These are phyloP conservation scores for Nothura maculosa DNA, from an alignment of 2,797 vertebrate species.

Conservation along the genomic window DNA sequence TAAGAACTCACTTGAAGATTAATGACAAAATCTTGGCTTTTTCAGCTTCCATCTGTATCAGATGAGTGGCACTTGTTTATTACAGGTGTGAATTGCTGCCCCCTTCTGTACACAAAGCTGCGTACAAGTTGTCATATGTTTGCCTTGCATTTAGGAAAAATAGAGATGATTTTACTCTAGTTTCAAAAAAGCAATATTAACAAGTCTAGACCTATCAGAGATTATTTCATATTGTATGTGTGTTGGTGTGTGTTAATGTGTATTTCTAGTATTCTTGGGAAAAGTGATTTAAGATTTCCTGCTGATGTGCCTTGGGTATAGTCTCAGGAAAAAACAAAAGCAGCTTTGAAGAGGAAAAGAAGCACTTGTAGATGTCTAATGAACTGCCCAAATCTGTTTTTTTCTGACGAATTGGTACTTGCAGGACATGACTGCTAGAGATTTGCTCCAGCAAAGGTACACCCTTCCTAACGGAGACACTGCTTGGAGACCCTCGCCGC, in stretches of 20 bases:
- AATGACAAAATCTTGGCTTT: background rate
- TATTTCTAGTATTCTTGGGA: background rate
- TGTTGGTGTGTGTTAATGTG: background rate
- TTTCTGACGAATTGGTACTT: conserved; percentile 11
- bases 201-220: background rate
- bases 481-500: conserved; percentile 92
- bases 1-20: background rate
- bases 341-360: background rate
- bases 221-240: background rate
- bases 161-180: background rate
- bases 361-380: background rate
- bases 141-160: background rate
- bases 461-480: conserved; percentile 96
- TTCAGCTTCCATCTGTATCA: background rate
- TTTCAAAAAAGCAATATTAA: background rate
- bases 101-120: conserved; percentile 28
- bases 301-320: background rate
- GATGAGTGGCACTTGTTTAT: background rate
- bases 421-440: conserved; percentile 96
- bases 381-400: background rate
- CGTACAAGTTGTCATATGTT: background rate
- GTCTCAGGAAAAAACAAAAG: background rate
- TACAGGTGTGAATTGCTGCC: conserved; percentile 47
- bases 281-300: background rate
- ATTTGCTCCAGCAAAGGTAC: conserved; percentile 95